Evolutionary conservation across 2,797 vertebrate genomes (phyloP), one percentile per base, ranked within the genome.

Genomic region (Antennarius maculatus): DNA sequence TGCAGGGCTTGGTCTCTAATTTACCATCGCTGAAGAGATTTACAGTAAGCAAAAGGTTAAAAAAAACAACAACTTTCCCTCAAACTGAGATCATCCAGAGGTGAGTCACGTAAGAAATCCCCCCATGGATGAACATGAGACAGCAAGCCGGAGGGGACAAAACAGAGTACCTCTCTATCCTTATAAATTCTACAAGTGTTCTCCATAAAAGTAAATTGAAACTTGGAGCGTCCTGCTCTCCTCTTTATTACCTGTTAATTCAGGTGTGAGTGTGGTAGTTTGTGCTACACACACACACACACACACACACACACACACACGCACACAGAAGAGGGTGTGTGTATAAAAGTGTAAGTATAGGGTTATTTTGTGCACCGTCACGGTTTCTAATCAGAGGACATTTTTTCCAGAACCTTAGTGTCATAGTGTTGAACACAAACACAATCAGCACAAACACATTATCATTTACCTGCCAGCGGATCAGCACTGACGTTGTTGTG

Each of bases 401-500:
- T 56, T 71, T 75, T 79, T 51, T 70, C 63, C 63, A 57, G 54
- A 23, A 69, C 16, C 37, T 54, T 58, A 5, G 41, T 13, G 48
- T 27, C 23, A 34, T 29, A 10, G 67, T 47, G 74, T 73, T 59
- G 55, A 75, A 74, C 74, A 79, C 65, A 57, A 54, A 69, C 13
- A 64, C 41, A 47, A n/a, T 18, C 28, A 10, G n/a, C 31, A 8
- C 2, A 63, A 51, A 52, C 11, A 57, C 16, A 29, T 17, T 29
- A 59, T 58, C 0, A 45, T 43, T 54, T 90, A 99, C 97, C 97
- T 97, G 95, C 97, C 97, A 99, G 73, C 94, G 94, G 90, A 99
- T 96, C 69, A 99, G 91, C 88, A 99, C 96, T 0, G 97, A 99
- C 0, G 96, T 98, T 2, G 96, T 98, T 29, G 97, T 98, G 89